Conservation (phyloP, 1,140 invertebrate genomes). For the Zophobas atratus region DNA sequence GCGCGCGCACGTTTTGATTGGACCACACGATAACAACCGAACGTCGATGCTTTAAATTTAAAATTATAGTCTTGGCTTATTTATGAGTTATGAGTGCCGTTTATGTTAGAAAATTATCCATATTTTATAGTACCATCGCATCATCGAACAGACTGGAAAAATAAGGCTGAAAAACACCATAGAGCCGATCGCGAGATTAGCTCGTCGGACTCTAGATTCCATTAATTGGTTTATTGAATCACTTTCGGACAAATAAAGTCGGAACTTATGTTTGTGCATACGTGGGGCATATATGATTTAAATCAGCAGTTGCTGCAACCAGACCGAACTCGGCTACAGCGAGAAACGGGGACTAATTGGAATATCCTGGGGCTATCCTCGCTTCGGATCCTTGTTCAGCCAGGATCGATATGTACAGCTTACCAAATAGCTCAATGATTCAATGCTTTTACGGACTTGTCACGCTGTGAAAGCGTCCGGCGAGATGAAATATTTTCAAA, state of each 20-base stretch:
- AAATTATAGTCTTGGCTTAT: slow-evolving; percentile 52
- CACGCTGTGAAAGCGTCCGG: not conserved
- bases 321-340: slow-evolving; percentile 45
- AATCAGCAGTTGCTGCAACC: slow-evolving; percentile 45
- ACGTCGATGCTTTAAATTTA: slow-evolving; percentile 50
- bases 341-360: slow-evolving; percentile 53
- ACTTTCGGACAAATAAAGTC: slow-evolving; percentile 27
- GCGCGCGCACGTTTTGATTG: slow-evolving; percentile 51
- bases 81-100: slow-evolving; percentile 49
- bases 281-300: slow-evolving; percentile 36
- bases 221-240: slow-evolving; percentile 27
- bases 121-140: slow-evolving; percentile 46
- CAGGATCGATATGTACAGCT: slow-evolving; percentile 42
- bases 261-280: slow-evolving; percentile 19
- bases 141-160: slow-evolving; percentile 24
- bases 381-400: slow-evolving; percentile 50
- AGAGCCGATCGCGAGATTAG: slow-evolving; percentile 5
- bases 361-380: slow-evolving; percentile 50
- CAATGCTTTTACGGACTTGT: slow-evolving; percentile 19
- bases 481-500: not conserved
- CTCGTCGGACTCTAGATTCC: slow-evolving; percentile 1
- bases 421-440: slow-evolving; percentile 42
- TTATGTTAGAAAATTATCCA: slow-evolving; percentile 53
- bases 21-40: slow-evolving; percentile 50
- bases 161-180: slow-evolving; percentile 9